Evolutionary conservation across 2,888 invertebrate genomes (phyloP), one percentile per base, ranked within the genome.

Genomic region (Drosophila emarginata): DNA sequence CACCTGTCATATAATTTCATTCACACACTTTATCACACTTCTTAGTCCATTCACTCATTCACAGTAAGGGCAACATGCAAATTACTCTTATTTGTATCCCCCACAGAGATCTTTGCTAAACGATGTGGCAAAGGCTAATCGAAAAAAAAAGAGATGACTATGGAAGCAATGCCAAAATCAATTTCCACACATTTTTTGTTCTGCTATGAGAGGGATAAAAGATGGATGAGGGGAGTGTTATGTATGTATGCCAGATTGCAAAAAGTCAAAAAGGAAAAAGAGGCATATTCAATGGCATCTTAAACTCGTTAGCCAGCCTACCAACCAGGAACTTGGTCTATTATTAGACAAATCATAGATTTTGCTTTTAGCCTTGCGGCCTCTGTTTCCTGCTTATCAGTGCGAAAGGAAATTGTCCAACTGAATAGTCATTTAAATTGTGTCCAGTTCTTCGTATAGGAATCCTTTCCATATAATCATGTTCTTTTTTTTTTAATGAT

Each of bases 331-430:
- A 14, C 53, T 32, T 61, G 37, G 9, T 15, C 51, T 12, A 4
- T 40, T 26, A 36, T 64, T 36, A 15, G 40, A 28, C 45, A 71
- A 78, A 78, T 67, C 54, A 61, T 75, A 62, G 78, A 58, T 37
- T 18, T 4, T 15, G 6, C 54, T 40, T 63, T 61, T 18, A 12
- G 32, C 45, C 21, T 39, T 50, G 60, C 54, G 23, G n/a, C 39
- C 37, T 6, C 56, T 72, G 45, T 45, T 45, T 78, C 76, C 78
- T 72, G 56, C 32, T 14, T 61, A 15, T 15, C 32, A 39, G 39
- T 32, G 21, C 51, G n/a, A 73, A 26, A 67, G 77, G 67, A 78
- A 74, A 78, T 78, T 78, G 77, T 68, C 36, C 52, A 62, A 61
- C 77, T 51, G 32, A 32, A 32, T 32, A 11, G 32, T 32, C 32